Base-by-base conservation (phyloP, 2,113 vertebrate species). In the Morone saxatilis region DNA sequence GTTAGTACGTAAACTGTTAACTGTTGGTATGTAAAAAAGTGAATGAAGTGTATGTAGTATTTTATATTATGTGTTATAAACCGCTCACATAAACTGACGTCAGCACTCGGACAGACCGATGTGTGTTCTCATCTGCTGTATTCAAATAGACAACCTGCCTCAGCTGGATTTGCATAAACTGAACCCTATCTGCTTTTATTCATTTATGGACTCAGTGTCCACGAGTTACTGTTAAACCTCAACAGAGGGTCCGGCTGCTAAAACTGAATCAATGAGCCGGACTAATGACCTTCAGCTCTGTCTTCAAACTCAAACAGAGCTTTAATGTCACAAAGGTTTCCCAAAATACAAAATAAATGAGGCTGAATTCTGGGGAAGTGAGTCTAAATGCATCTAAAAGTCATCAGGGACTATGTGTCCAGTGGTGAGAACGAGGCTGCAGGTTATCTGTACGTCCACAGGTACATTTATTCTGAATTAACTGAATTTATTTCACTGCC, bases 1-100 rank as follows among this genome's bases (percentile, higher is more conserved):
- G 25, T 25, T 25, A 25, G 25, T 25, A 25, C 25, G 25, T 25
- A 25, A 25, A 25, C 25, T 25, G 25, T 25, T 71, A 0, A 0
- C 75, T 73, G 71, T 65, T 12, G 47, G 20, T 80, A 61, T 85
- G 71, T 81, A 88, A 81, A 84, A 67, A 6, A 1, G 5, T 71
- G 72, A 90, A 71, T 83, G 45, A 54, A 50, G 51, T 10, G n/a
- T 20, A 7, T 13, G 62, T 71, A 54, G 71, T 51, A 38, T 78
- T 78, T 88, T 86, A 85, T 86, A 71, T 78, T 51, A 75, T 31
- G 61, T 43, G 85, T 82, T 77, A 76, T 85, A 85, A 87, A 87
- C 4, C 8, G 17, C 51, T 31, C 50, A n/a, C 43, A 75, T 45
- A 67, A 71, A 25, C 8, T 19, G 36, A n/a, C 22, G 20, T 38